Base-by-base conservation (phyloP, 2,888 invertebrate genomes). In the Periphyllus acericola region DNA sequence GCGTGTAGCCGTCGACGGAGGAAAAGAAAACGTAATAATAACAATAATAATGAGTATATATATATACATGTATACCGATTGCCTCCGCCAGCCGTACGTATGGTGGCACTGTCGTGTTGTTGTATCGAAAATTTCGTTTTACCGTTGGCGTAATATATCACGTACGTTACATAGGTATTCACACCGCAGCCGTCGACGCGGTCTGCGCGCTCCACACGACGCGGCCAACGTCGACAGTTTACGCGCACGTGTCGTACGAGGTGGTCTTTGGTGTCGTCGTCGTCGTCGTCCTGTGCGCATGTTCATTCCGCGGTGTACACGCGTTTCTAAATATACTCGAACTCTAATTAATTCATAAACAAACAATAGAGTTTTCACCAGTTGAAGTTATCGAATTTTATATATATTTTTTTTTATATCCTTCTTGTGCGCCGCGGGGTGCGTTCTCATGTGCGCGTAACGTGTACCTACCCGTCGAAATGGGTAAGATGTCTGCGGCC, bases 401-500 rank as follows among this genome's bases (percentile, higher is more conserved):
- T 55, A 32, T 32, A 32, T 1, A 14, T 32, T 0, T 21, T 21
- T 14, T 60, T 17, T 32, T 25, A 4, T 60, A 14, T 66, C 36
- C 66, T n/a, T 36, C 79, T 4, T 68, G 36, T 36, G 11, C 21
- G 32, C 52, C n/a, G 46, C 52, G 46, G 29, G 29, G 5, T 36
- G 68, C 52, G 46, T 52, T 40, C 3, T 29, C n/a, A 14, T 14
- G 40, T 8, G 9, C 76, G 32, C 52, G 78, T 8, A 9, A 60
- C 60, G 46, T 1, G 14, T 21, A 55, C 78, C n/a, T n/a, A n/a
- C 36, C 60, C 5, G 36, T 66, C 21, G 36, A 40, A 90, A 93
- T 94, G 90, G 92, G 93, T 55, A 94, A 94, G 91, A 93, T 94
- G 72, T 94, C 97, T 78, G 95, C 96, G 5, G 94, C 98, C 75